Conservation (phyloP, 2,888 invertebrate genomes). For the Troglohyphantes excavatus region DNA sequence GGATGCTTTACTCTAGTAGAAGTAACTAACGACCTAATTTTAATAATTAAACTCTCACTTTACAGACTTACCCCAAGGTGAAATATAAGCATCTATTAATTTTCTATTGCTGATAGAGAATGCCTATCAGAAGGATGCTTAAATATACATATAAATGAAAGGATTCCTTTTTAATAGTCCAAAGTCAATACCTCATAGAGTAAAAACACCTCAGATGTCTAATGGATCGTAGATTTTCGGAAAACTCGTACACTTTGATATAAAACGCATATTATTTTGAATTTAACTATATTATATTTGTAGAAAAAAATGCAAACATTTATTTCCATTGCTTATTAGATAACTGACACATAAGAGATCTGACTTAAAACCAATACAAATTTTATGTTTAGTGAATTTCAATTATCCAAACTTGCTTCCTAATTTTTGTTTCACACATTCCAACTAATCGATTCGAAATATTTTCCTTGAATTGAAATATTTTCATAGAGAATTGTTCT, state of each 20-base stretch:
- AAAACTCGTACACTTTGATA: no score
- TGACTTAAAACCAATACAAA: no score
- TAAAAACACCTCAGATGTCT: conserved; percentile 24
- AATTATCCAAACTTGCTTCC: no score
- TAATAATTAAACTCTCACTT: not conserved
- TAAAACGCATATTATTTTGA: no score
- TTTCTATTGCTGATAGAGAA: conserved; percentile 18
- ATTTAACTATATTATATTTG: no score
- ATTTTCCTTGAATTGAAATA: not conserved
- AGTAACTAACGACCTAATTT: not conserved
- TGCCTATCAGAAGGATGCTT: not conserved
- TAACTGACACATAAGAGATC: no score
- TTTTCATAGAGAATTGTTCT: not conserved
- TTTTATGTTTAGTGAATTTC: no score
- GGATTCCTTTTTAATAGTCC: conserved; percentile 40
- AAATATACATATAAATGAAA: not conserved
- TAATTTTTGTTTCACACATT: no score
- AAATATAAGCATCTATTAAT: not conserved
- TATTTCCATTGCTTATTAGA: no score
- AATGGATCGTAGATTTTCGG: no score
- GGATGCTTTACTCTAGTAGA: conserved; percentile 21
- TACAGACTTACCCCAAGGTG: not conserved
- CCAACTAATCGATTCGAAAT: no score
- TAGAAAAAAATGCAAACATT: no score
- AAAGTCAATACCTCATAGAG: conserved; percentile 48